phyloP scores from a whole-genome alignment of 2,888 invertebrate species.

The Tortrix viridana region DNA sequence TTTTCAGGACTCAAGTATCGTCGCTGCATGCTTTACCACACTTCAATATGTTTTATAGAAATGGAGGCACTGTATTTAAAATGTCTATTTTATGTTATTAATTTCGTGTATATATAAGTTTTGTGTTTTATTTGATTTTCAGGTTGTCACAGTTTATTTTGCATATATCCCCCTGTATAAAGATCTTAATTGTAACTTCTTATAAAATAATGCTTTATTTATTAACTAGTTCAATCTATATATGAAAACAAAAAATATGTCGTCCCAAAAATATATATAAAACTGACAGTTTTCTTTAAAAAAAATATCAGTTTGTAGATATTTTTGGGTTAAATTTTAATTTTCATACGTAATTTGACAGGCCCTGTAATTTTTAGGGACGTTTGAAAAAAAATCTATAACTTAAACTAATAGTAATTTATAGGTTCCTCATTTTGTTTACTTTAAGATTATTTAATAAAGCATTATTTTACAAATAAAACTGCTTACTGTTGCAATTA shows the following conservation, averaged over 20 bases:
- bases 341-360: no score
- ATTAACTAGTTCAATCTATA: neutral
- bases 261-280: no score
- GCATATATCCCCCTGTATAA: slow-evolving; percentile 35
- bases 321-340: no score
- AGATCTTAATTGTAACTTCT: slow-evolving; percentile 42
- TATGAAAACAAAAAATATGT: no score
- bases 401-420: no score
- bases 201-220: slow-evolving; percentile 52
- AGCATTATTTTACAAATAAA: slow-evolving; percentile 51
- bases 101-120: slow-evolving; percentile 32
- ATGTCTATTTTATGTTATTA: slow-evolving; percentile 65
- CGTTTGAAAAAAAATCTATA: no score
- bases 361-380: no score
- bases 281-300: no score
- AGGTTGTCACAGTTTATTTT: slow-evolving; percentile 47
- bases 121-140: slow-evolving; percentile 40
- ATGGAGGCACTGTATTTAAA: slow-evolving; percentile 75
- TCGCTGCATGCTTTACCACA: slow-evolving; percentile 51
- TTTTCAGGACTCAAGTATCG: slow-evolving; percentile 51
- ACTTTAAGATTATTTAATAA: slow-evolving; percentile 40
- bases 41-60: slow-evolving; percentile 62
- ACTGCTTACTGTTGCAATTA: slow-evolving; percentile 63
- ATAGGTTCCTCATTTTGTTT: slow-evolving; percentile 25
- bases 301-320: no score